Percentiles rank a stretch among this genome's conserved stretches.
Evolutionary conservation across 2,888 invertebrate species (phyloP).

Genomic region (Fragum sueziense): DNA sequence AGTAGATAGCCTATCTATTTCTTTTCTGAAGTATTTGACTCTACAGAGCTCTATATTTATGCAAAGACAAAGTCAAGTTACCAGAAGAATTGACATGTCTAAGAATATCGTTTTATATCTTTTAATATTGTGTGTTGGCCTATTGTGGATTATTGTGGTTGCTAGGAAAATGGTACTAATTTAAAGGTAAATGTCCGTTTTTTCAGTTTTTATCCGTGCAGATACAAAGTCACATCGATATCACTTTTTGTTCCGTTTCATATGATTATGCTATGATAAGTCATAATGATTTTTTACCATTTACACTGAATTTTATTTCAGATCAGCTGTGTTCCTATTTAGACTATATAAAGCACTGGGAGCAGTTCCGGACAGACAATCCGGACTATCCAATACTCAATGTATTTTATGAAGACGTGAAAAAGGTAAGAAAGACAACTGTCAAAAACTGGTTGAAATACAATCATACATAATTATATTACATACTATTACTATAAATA

Average conservation of each 20-base stretch:
- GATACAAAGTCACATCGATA: too few species aligned
- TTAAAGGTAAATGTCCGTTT: too few species aligned
- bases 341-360: conserved; percentile 9
- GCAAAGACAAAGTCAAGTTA: background rate
- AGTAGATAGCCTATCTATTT: background rate
- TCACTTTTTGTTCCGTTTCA: too few species aligned
- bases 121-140: too few species aligned
- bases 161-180: too few species aligned
- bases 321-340: background rate
- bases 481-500: too few species aligned
- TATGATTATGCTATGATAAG: too few species aligned
- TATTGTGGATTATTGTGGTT: too few species aligned
- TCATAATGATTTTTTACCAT: too few species aligned
- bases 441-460: background rate
- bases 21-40: background rate
- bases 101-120: too few species aligned
- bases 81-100: background rate
- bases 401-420: conserved; percentile 8
- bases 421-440: background rate
- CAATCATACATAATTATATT: too few species aligned
- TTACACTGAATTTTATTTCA: background rate
- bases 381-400: background rate
- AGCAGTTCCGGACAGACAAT: background rate
- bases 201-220: too few species aligned
- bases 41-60: background rate